phyloP scores from a whole-genome alignment of 1,140 invertebrate species.

The Drosophila subpulchrella region DNA sequence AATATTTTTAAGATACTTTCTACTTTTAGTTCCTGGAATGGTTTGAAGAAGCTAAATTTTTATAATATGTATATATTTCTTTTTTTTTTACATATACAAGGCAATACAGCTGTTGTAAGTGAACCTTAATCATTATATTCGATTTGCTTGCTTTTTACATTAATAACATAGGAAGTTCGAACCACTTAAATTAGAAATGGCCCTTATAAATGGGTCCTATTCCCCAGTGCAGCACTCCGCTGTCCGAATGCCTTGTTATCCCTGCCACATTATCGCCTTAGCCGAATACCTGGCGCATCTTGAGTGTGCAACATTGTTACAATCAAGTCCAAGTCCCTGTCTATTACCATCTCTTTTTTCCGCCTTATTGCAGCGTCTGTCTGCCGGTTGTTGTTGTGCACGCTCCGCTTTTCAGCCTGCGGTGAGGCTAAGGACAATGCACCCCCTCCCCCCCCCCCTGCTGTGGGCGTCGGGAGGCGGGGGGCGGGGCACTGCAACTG shows the following conservation, averaged over 20 bases:
- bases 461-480: background rate
- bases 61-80: no score
- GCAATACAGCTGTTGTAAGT: no score
- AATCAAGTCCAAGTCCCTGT: conserved; percentile 59
- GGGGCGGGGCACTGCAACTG: background rate
- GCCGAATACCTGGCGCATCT: conserved; percentile 74
- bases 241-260: conserved; percentile 67
- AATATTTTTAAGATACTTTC: no score
- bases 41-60: no score
- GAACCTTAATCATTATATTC: no score
- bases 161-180: background rate
- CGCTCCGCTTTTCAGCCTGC: conserved; percentile 61
- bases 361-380: conserved; percentile 18
- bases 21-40: no score
- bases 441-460: background rate
- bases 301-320: conserved; percentile 76
- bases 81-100: no score
- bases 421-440: conserved; percentile 62
- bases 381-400: conserved; percentile 55
- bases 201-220: background rate
- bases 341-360: conserved; percentile 36
- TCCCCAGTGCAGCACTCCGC: conserved; percentile 13
- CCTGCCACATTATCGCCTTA: conserved; percentile 82
- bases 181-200: background rate
- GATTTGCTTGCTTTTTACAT: no score